Evolutionary conservation across 2,797 vertebrate species (phyloP).

Genomic region (Tiaroga cobitis): DNA sequence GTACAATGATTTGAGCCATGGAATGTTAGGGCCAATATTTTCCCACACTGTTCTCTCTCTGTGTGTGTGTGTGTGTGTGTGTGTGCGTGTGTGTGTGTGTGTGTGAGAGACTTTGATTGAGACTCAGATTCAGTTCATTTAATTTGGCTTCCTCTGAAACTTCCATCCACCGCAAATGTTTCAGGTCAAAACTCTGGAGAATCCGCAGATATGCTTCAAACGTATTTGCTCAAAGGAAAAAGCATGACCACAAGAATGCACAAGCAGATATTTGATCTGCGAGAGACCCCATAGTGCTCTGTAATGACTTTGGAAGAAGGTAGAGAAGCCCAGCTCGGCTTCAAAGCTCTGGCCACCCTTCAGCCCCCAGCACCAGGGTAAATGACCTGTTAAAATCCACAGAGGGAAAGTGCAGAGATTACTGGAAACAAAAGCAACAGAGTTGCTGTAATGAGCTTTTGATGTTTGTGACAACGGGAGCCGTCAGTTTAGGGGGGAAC

Average conservation of each 20-base stretch:
- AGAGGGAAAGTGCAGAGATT: constrained; percentile 24
- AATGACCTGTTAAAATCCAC: constrained; percentile 50
- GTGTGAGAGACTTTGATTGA: constrained; percentile 35
- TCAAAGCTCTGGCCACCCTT: constrained; percentile 32
- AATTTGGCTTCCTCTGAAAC: constrained; percentile 56
- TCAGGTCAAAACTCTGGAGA: constrained; percentile 44
- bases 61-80: constrained; percentile 15
- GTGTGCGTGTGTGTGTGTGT: not conserved
- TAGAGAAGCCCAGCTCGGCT: constrained; percentile 29
- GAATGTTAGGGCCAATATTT: constrained; percentile 28
- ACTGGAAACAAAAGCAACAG: constrained; percentile 35
- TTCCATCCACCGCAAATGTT: constrained; percentile 43
- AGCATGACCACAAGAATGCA: constrained; percentile 56
- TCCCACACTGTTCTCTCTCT: constrained; percentile 18
- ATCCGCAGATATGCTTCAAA: constrained; percentile 50
- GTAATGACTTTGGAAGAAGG: constrained; percentile 48
- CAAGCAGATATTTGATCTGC: constrained; percentile 52
- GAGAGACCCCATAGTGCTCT: constrained; percentile 45
- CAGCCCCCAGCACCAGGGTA: constrained; percentile 35
- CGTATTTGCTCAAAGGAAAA: constrained; percentile 51
- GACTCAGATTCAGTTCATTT: constrained; percentile 52
- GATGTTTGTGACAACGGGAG: constrained; percentile 27
- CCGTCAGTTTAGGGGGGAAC: not conserved
- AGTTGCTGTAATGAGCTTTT: constrained; percentile 7
- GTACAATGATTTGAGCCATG: constrained; percentile 3